These are phyloP conservation scores for Sphyrna mokarran DNA, from an alignment of 2,113 vertebrate genomes.

Conservation along the genomic window DNA sequence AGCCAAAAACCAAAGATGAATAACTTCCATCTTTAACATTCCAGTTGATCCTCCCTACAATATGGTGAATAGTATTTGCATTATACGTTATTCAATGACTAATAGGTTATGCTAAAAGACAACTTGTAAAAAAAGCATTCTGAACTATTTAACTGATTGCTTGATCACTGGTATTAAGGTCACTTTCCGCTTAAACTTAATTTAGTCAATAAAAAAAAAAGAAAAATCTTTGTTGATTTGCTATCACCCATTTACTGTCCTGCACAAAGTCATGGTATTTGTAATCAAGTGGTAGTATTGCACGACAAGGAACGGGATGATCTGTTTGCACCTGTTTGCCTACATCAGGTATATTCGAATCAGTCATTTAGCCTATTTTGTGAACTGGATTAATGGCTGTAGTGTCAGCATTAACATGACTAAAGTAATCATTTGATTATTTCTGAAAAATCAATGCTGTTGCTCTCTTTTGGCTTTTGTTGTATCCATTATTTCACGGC, in stretches of 20 bases:
- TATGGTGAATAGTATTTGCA: neutral
- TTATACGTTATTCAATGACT: neutral
- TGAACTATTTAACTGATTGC: neutral
- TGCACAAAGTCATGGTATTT: neutral
- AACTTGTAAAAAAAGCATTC: neutral
- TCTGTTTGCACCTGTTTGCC: neutral
- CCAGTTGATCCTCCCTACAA: neutral
- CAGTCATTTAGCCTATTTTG: neutral
- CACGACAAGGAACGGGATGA: neutral
- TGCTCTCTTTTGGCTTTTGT: neutral
- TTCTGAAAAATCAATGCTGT: neutral
- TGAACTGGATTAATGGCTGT: neutral
- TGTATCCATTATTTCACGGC: neutral
- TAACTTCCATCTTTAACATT: conserved; percentile 21
- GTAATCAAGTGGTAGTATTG: neutral
- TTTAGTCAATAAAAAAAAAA: neutral
- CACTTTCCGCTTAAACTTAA: neutral
- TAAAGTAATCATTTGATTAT: neutral
- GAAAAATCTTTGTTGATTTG: neutral
- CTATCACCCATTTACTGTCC: neutral
- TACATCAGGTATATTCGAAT: neutral
- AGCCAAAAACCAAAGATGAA: conserved; percentile 17
- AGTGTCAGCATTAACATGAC: neutral
- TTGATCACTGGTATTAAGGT: neutral
- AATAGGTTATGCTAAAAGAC: neutral